Conservation (phyloP, 2,888 invertebrate species). For the Spilarctia lutea region DNA sequence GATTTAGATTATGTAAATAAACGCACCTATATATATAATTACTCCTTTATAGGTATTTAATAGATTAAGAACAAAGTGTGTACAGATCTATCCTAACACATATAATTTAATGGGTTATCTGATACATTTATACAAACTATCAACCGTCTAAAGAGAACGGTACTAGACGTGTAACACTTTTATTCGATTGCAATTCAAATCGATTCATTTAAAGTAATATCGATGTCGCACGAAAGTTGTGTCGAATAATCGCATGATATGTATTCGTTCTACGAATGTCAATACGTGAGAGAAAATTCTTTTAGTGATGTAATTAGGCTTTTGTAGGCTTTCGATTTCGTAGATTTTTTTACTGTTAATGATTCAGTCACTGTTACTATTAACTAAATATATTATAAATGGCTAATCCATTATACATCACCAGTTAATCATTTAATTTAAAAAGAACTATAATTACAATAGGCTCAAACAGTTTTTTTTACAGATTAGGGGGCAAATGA, state of each 20-base stretch:
- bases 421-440: neutral
- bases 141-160: constrained; percentile 23
- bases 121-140: neutral
- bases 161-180: constrained; percentile 24
- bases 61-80: neutral
- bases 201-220: constrained; percentile 56
- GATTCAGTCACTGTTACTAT: neutral
- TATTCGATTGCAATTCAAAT: constrained; percentile 51
- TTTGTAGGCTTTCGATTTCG: constrained; percentile 30
- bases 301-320: constrained; percentile 40
- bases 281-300: constrained; percentile 66
- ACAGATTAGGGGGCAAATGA: too few relatives aligned
- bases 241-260: constrained; percentile 65
- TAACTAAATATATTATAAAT: neutral
- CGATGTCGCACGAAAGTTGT: constrained; percentile 58
- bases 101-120: neutral
- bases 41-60: too few relatives aligned
- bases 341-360: neutral
- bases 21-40: too few relatives aligned
- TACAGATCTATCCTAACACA: neutral
- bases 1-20: too few relatives aligned
- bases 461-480: neutral
- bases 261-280: constrained; percentile 58
- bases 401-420: neutral
- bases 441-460: neutral